Evolutionary conservation across 1,140 invertebrate species (phyloP).

Genomic region (Macrobrachium nipponense): DNA sequence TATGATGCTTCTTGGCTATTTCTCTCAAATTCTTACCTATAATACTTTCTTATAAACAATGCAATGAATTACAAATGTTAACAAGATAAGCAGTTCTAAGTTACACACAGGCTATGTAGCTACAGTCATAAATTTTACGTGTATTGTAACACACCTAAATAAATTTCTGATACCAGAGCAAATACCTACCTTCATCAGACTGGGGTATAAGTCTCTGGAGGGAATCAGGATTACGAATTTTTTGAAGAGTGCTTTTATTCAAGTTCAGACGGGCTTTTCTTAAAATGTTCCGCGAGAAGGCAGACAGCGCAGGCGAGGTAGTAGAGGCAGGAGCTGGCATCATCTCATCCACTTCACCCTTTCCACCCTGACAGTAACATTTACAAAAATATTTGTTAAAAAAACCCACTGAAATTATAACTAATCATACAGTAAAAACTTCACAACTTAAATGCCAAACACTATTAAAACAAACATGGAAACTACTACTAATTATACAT

Average conservation of each 20-base stretch:
- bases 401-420: too few species aligned
- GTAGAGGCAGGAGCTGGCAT: slow-evolving; percentile 29
- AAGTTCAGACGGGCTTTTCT: slow-evolving; percentile 66
- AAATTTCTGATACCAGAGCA: too few species aligned
- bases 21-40: background rate
- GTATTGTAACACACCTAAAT: too few species aligned
- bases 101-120: too few species aligned
- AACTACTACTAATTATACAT: too few species aligned
- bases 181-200: slow-evolving; percentile 51
- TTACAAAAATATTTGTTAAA: background rate
- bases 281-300: slow-evolving; percentile 65
- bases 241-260: slow-evolving; percentile 66
- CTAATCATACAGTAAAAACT: too few species aligned
- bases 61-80: background rate
- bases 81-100: too few species aligned
- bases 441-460: too few species aligned
- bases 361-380: slow-evolving; percentile 34
- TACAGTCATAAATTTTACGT: too few species aligned
- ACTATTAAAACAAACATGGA: too few species aligned
- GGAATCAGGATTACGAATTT: slow-evolving; percentile 63
- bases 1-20: background rate
- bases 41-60: background rate
- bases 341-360: slow-evolving; percentile 33
- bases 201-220: slow-evolving; percentile 57
- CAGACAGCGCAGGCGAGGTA: slow-evolving; percentile 30